Evolutionary conservation across 1,140 invertebrate genomes (phyloP).

Genomic region (Drosophila nannoptera): DNA sequence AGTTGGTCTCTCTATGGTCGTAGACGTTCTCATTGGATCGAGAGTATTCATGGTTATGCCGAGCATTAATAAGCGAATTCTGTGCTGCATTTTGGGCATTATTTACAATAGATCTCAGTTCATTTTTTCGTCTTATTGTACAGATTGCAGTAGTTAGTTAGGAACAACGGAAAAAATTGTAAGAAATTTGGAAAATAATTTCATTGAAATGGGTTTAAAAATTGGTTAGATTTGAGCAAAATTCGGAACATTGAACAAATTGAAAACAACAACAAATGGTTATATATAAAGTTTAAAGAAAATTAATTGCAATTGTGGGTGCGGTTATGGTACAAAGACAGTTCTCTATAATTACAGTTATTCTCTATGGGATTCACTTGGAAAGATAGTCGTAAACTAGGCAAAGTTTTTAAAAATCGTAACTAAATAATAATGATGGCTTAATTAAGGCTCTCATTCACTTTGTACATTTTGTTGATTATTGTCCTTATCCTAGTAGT

Average conservation of each 20-base stretch:
- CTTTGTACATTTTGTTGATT: slow-evolving; percentile 18
- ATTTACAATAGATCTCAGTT: slow-evolving; percentile 45
- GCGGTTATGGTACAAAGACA: slow-evolving; percentile 25
- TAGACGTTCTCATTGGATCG: slow-evolving; percentile 7
- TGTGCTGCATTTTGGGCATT: slow-evolving; percentile 42
- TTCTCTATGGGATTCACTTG: background rate
- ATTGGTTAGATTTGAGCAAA: slow-evolving; percentile 15
- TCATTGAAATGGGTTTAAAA: background rate
- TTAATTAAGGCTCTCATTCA: background rate
- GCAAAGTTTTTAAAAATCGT: slow-evolving; percentile 2
- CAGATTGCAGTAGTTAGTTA: slow-evolving; percentile 13
- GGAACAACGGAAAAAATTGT: slow-evolving; percentile 17
- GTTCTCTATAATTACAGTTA: slow-evolving; percentile 18
- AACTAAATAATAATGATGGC: background rate
- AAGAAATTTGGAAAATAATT: slow-evolving; percentile 1
- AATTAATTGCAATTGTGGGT: slow-evolving; percentile 27
- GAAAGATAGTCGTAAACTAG: slow-evolving; percentile 1
- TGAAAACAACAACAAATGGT: slow-evolving; percentile 50
- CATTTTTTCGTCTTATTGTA: slow-evolving; percentile 8
- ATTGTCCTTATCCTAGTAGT: slow-evolving; percentile 14
- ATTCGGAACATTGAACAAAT: slow-evolving; percentile 46
- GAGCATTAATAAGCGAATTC: slow-evolving; percentile 71
- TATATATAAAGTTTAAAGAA: slow-evolving; percentile 18
- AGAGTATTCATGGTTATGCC: slow-evolving; percentile 39
- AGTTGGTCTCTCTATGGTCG: background rate